Evolutionary conservation across 37 sponge, comb jelly and placozoan species (phyloP), one percentile per base, ranked within the genome.

Genomic region (Crambe crambe): DNA sequence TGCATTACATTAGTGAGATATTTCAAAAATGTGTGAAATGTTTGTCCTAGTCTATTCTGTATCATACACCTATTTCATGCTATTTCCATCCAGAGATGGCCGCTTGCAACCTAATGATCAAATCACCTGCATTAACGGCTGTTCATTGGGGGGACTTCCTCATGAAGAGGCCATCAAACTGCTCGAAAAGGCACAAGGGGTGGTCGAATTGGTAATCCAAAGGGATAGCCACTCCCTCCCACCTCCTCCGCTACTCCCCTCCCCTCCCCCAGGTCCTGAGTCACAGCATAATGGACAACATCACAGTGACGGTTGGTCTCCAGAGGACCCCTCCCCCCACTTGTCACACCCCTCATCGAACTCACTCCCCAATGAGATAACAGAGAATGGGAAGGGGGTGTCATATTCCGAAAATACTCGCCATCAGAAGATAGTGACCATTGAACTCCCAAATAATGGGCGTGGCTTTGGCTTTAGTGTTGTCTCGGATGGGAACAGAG

Each of bases 71-170:
- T n/a, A n/a, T n/a, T n/a, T n/a, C n/a, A n/a, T n/a, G n/a, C n/a
- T n/a, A n/a, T n/a, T 47, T 47, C 12, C 12, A 15, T 27, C 6
- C 76, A 93, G 86, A 73, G 90, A 91, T 78, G 95, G 95, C 42
- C 35, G 76, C 27, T 64, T 95, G 79, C 44, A 34, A 34, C 23
- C 37, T 6, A 89, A 79, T 74, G 95, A 95, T 57, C 83, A 91
- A 63, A 87, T 95, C 20, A 23, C 81, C 4, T 56, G 58, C 47
- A 95, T 95, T 47, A 95, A 95, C 77, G 95, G 92, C 31, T 58
- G 42, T 29, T 54, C 74, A 4, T 38, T 95, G 43, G 69, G 56
- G 15, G 75, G 79, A 0, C 76, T 85, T 56, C 37, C 83, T n/a
- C 92, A 89, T 36, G 35, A 32, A 35, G 80, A 77, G 2, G 93